Evolutionary conservation across 2,888 invertebrate genomes (phyloP).

Genomic region (Rotaria sp.): DNA sequence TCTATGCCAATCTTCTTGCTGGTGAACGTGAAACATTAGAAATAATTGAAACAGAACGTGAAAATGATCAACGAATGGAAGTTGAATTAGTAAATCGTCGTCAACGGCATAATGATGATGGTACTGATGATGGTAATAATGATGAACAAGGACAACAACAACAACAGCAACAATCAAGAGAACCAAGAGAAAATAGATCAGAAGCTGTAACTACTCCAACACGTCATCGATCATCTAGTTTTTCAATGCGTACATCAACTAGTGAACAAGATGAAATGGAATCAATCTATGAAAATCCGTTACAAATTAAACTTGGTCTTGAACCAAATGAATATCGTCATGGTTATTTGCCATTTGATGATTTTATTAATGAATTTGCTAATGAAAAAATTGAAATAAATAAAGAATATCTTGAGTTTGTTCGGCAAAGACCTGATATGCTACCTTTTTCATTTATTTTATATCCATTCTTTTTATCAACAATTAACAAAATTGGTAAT

Average conservation of each 20-base stretch:
- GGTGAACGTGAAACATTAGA: slow-evolving; percentile 58
- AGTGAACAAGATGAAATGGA: slow-evolving; percentile 1
- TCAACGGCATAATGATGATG: slow-evolving; percentile 60
- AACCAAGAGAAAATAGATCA: not conserved
- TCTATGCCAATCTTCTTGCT: slow-evolving; percentile 75
- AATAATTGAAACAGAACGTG: slow-evolving; percentile 48
- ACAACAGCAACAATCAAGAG: slow-evolving; percentile 43
- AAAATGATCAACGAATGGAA: slow-evolving; percentile 39
- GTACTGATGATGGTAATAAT: slow-evolving; percentile 47
- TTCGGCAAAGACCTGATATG: slow-evolving; percentile 13
- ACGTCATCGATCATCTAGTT: not conserved
- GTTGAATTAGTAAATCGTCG: not conserved
- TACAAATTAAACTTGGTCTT: slow-evolving; percentile 68
- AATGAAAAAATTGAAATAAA: slow-evolving; percentile 81
- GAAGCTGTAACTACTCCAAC: not conserved
- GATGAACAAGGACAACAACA: slow-evolving; percentile 52
- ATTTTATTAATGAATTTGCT: slow-evolving; percentile 86
- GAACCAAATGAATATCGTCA: slow-evolving; percentile 72
- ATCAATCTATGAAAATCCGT: slow-evolving; percentile 54
- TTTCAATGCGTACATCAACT: not conserved
- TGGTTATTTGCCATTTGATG: slow-evolving; percentile 74
- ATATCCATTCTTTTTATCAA: slow-evolving; percentile 80
- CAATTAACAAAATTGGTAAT: slow-evolving; percentile 68
- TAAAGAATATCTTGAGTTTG: slow-evolving; percentile 81
- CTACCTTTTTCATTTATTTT: slow-evolving; percentile 72